These are phyloP conservation scores for Progne subis DNA, from an alignment of 2,113 vertebrate species.

Conservation along the genomic window DNA sequence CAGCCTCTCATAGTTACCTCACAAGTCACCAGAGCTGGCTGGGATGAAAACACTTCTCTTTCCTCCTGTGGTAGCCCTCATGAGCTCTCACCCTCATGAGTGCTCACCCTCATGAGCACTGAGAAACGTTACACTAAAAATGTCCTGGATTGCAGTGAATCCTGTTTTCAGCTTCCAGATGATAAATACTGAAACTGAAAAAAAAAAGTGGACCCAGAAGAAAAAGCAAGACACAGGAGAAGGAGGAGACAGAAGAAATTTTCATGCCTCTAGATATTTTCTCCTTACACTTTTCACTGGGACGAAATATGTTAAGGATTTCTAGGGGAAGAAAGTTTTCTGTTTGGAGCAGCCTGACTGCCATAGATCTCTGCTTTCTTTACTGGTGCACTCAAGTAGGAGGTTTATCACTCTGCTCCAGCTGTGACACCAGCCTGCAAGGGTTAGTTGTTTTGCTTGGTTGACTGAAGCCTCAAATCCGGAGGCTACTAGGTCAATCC, in stretches of 20 bases:
- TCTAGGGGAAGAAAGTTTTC: not conserved
- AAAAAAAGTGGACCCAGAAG: not conserved
- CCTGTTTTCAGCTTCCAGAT: not conserved
- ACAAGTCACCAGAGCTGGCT: not conserved
- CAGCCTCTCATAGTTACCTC: not conserved
- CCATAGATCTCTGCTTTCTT: not conserved
- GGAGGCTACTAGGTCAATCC: constrained; percentile 18
- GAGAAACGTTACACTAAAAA: not conserved
- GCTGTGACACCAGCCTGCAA: constrained; percentile 25
- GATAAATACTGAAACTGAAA: not conserved
- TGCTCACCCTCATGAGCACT: not conserved
- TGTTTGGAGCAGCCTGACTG: not conserved
- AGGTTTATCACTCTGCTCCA: constrained; percentile 29
- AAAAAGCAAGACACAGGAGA: not conserved
- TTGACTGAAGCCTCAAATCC: constrained; percentile 37
- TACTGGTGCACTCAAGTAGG: not conserved
- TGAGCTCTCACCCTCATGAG: no score
- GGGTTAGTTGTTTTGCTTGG: constrained; percentile 50
- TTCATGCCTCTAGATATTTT: not conserved
- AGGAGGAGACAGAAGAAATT: not conserved
- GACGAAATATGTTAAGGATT: not conserved
- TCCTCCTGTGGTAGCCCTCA: not conserved
- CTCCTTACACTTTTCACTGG: not conserved
- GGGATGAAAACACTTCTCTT: not conserved
- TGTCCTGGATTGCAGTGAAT: not conserved